Conservation (phyloP, 1,140 invertebrate genomes). For the Trissolcus basalis region DNA sequence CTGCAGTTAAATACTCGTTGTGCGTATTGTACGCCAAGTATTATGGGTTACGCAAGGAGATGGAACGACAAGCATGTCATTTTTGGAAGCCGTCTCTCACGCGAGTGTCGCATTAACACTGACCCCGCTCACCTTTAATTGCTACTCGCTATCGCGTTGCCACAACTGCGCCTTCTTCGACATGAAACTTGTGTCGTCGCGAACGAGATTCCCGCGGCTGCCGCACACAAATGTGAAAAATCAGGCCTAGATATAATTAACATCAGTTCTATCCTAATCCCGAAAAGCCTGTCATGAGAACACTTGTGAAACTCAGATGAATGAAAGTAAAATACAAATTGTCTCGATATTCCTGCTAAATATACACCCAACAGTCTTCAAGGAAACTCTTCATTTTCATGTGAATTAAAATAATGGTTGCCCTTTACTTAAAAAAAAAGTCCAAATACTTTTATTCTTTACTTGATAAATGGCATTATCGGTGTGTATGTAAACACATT, state of each 20-base stretch:
- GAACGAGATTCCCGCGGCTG: constrained; percentile 1
- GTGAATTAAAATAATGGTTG: too few species aligned
- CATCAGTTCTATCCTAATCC: background rate
- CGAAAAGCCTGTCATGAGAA: background rate
- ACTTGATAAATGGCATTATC: background rate
- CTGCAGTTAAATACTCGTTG: constrained; percentile 39
- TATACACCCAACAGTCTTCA: background rate
- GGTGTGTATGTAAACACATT: background rate
- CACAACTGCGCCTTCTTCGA: constrained; percentile 45
- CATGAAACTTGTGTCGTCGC: constrained; percentile 59
- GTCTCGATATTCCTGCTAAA: background rate
- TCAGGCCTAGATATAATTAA: too few species aligned
- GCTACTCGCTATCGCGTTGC: constrained; percentile 56
- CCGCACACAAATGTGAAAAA: too few species aligned
- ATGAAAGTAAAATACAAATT: background rate
- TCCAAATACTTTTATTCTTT: too few species aligned
- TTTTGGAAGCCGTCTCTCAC: constrained; percentile 74
- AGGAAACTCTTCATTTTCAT: too few species aligned
- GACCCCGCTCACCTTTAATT: constrained; percentile 76
- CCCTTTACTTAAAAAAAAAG: too few species aligned
- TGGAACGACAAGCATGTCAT: constrained; percentile 70
- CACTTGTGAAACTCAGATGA: background rate
- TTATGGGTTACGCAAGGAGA: constrained; percentile 66
- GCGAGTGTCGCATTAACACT: constrained; percentile 74
- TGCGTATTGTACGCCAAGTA: constrained; percentile 63